Evolutionary conservation across 2,113 vertebrate genomes (phyloP).

Genomic region (Chiloscyllium plagiosum): DNA sequence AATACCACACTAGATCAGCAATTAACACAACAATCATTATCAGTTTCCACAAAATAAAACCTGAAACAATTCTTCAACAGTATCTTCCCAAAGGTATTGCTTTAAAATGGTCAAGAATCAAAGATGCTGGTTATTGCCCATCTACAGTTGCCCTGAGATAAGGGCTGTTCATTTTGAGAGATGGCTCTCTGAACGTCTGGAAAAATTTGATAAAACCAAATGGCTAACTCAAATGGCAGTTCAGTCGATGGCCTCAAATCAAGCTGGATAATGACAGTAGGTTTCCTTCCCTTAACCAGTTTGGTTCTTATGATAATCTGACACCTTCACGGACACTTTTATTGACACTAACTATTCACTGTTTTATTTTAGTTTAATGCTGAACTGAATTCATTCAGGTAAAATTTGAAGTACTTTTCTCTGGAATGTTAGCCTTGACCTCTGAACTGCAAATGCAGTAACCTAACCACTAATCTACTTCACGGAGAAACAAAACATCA

Average conservation of each 20-base stretch:
- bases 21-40: background rate
- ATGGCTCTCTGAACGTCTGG: background rate
- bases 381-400: background rate
- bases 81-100: background rate
- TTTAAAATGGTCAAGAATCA: background rate
- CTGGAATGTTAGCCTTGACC: background rate
- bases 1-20: background rate
- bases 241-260: background rate
- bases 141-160: background rate
- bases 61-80: background rate
- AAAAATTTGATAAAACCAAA: background rate
- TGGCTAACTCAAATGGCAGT: background rate
- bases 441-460: background rate
- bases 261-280: background rate
- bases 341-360: background rate
- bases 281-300: background rate
- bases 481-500: background rate
- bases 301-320: background rate
- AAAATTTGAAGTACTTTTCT: background rate
- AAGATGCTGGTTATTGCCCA: background rate
- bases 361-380: background rate
- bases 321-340: background rate
- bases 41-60: background rate
- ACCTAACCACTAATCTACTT: background rate
- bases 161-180: no score